phyloP scores from a whole-genome alignment of 2,888 invertebrate species.

The Chaitophorus viminalis region DNA sequence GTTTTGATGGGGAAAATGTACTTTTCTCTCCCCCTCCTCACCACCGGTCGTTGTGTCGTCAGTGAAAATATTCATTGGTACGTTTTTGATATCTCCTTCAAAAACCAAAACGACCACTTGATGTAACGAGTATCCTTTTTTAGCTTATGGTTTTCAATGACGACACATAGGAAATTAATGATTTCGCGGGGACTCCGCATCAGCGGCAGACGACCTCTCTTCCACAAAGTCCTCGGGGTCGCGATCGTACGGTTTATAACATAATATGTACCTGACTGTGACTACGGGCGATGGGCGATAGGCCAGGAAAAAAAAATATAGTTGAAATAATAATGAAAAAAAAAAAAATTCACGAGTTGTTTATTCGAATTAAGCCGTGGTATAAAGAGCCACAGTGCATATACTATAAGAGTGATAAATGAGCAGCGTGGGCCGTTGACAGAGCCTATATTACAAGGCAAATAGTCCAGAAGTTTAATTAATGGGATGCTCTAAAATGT shows the following conservation, averaged over 20 bases:
- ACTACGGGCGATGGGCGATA: not conserved
- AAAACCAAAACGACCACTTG: constrained; percentile 9
- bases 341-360: not conserved
- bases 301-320: not conserved
- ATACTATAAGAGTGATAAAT: constrained; percentile 35
- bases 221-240: not conserved
- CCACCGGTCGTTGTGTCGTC: too few species aligned
- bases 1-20: not conserved
- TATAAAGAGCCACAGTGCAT: not conserved
- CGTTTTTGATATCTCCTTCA: constrained; percentile 3
- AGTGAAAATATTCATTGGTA: not conserved
- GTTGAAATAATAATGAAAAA: not conserved
- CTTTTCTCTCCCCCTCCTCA: not conserved
- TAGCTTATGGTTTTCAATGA: constrained; percentile 15
- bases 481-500: constrained; percentile 33
- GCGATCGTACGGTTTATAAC: not conserved
- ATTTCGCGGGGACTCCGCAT: not conserved
- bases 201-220: not conserved
- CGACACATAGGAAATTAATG: constrained; percentile 18
- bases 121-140: not conserved
- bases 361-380: constrained; percentile 17
- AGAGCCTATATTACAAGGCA: constrained; percentile 30
- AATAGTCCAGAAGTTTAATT: constrained; percentile 49
- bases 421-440: constrained; percentile 35
- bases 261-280: constrained; percentile 9